phyloP scores from a whole-genome alignment of 2,888 invertebrate genomes.

The Drosophila vallismaia region DNA sequence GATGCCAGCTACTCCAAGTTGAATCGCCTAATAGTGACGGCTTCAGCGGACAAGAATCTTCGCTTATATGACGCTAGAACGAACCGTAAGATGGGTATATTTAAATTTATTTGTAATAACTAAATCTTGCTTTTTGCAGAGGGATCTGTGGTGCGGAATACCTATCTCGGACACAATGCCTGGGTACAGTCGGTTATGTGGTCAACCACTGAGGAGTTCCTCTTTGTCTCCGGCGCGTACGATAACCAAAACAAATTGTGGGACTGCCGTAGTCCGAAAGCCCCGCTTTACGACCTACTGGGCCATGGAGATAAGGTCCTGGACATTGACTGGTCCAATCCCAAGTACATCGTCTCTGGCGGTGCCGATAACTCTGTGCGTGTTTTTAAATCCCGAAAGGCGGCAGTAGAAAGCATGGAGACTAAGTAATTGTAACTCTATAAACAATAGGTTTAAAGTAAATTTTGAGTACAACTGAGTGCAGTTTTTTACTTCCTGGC shows the following conservation, averaged over 20 bases:
- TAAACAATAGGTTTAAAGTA: slow-evolving; percentile 25
- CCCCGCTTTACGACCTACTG: slow-evolving; percentile 94
- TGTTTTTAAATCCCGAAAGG: slow-evolving; percentile 88
- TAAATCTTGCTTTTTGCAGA: slow-evolving; percentile 85
- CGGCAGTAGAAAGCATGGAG: slow-evolving; percentile 55
- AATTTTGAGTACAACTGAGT: slow-evolving; percentile 14
- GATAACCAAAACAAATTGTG: slow-evolving; percentile 96
- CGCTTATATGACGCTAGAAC: slow-evolving; percentile 96
- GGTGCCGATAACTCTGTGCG: slow-evolving; percentile 96
- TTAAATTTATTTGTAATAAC: not conserved
- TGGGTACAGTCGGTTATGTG: slow-evolving; percentile 97
- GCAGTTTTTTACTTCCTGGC: not conserved
- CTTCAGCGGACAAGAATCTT: slow-evolving; percentile 95
- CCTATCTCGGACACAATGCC: slow-evolving; percentile 92
- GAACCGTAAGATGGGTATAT: slow-evolving; percentile 86
- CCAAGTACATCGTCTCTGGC: slow-evolving; percentile 93
- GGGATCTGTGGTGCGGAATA: slow-evolving; percentile 93
- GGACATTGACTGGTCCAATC: slow-evolving; percentile 96
- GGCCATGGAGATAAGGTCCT: slow-evolving; percentile 98
- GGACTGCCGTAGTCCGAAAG: slow-evolving; percentile 96
- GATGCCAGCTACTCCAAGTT: slow-evolving; percentile 92
- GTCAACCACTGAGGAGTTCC: slow-evolving; percentile 91
- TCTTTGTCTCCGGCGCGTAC: slow-evolving; percentile 96
- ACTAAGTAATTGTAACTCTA: slow-evolving; percentile 26
- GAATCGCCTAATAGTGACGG: slow-evolving; percentile 90